Conservation (phyloP, 2,888 invertebrate genomes). For the Cremastobaeus sp. region DNA sequence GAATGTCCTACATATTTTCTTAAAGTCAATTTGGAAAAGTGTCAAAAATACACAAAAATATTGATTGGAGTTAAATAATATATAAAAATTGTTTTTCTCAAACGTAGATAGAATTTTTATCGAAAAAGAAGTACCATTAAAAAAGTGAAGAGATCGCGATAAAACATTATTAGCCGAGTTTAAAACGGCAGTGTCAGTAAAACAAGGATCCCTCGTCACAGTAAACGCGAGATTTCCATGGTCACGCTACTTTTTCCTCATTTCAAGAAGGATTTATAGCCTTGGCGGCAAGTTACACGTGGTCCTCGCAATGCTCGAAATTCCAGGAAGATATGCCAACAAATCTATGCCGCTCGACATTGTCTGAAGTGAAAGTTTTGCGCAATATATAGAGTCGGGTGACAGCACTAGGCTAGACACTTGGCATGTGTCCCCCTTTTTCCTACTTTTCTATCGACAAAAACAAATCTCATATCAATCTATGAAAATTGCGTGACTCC, state of each 20-base stretch:
- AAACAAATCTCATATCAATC: background rate
- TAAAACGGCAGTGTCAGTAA: slow-evolving; percentile 40
- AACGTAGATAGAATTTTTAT: no score
- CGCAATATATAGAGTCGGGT: slow-evolving; percentile 68
- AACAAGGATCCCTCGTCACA: slow-evolving; percentile 54
- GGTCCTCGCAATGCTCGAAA: slow-evolving; percentile 54
- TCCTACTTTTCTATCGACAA: no score
- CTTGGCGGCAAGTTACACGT: slow-evolving; percentile 51
- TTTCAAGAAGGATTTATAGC: slow-evolving; percentile 58
- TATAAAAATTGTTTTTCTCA: no score
- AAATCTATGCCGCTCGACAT: slow-evolving; percentile 65
- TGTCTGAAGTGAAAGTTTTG: slow-evolving; percentile 76
- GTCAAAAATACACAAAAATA: no score
- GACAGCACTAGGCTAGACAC: slow-evolving; percentile 29
- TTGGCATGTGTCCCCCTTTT: slow-evolving; percentile 46
- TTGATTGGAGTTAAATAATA: no score
- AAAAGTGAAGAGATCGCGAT: no score
- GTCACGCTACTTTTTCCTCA: slow-evolving; percentile 60
- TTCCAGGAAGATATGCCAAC: slow-evolving; percentile 57
- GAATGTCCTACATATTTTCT: no score
- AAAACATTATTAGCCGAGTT: slow-evolving; percentile 25
- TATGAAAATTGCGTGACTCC: no score
- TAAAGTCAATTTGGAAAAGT: no score
- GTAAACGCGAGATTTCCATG: slow-evolving; percentile 58
- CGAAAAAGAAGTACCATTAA: no score